phyloP scores from a whole-genome alignment of 1,140 invertebrate genomes.

The Drosophila persimilis region DNA sequence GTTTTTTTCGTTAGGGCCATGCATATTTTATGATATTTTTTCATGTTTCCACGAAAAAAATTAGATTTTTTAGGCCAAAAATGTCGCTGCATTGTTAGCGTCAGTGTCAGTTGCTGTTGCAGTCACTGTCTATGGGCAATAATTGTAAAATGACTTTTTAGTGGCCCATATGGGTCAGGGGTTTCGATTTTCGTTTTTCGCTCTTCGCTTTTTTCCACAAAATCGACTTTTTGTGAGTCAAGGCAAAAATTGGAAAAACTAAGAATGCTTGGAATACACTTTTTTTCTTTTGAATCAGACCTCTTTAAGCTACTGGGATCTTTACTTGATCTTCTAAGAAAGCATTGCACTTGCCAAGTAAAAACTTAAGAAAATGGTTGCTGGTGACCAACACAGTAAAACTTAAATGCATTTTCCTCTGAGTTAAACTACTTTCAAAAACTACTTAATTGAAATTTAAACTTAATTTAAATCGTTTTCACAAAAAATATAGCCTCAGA shows the following conservation, averaged over 20 bases:
- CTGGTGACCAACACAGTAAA: no score
- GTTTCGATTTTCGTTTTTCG: conserved; percentile 11
- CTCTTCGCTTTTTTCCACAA: conserved; percentile 47
- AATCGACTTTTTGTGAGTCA: conserved; percentile 15
- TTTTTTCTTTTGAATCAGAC: conserved; percentile 4
- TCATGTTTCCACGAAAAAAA: conserved; percentile 66
- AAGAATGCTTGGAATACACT: neutral
- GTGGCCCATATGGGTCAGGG: conserved; percentile 41
- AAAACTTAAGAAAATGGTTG: no score
- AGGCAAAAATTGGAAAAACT: conserved; percentile 4
- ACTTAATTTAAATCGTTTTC: no score
- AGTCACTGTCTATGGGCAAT: conserved; percentile 30
- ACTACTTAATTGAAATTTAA: no score
- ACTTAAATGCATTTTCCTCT: no score
- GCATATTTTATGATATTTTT: conserved; percentile 58
- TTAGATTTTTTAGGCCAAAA: conserved; percentile 77
- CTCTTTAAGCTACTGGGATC: conserved; percentile 10
- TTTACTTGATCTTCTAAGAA: conserved; percentile 5
- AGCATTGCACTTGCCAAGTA: no score
- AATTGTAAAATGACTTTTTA: conserved; percentile 53
- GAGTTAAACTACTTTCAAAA: no score
- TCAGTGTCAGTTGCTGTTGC: conserved; percentile 17
- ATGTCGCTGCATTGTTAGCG: conserved; percentile 16
- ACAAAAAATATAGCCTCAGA: no score
- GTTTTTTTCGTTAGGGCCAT: conserved; percentile 29